Evolutionary conservation across 2,888 invertebrate species (phyloP).

Genomic region (Candidula unifasciata): DNA sequence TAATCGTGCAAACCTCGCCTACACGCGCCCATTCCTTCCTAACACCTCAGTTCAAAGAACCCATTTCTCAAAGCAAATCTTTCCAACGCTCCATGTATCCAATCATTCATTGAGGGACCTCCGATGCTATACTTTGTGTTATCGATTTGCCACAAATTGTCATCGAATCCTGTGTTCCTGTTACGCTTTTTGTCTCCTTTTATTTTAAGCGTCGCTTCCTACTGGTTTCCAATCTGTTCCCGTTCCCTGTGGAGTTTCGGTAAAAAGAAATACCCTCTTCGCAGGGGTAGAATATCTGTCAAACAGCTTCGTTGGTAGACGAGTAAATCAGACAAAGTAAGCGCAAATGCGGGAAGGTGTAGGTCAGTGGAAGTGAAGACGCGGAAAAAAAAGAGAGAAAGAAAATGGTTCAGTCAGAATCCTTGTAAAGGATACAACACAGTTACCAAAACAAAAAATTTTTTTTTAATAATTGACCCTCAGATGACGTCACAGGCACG

Average conservation of each 20-base stretch:
- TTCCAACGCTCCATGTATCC: background rate
- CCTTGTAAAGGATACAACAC: too few relatives aligned
- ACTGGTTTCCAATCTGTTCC: background rate
- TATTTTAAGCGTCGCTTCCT: background rate
- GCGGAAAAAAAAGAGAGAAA: too few relatives aligned
- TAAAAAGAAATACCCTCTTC: background rate
- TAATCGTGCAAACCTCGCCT: background rate
- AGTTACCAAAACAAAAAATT: too few relatives aligned
- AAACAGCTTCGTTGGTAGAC: too few relatives aligned
- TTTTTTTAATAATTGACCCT: too few relatives aligned
- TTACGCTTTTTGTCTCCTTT: background rate
- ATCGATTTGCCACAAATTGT: constrained; percentile 28
- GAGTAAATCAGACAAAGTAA: too few relatives aligned
- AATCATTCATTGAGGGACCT: constrained; percentile 16
- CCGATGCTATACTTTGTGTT: background rate
- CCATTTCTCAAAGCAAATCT: constrained; percentile 10
- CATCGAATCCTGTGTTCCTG: constrained; percentile 4
- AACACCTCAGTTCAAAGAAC: background rate
- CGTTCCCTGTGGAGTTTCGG: background rate
- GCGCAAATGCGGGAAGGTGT: too few relatives aligned
- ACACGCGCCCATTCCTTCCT: background rate
- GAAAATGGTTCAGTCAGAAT: too few relatives aligned
- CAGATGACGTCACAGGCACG: too few relatives aligned
- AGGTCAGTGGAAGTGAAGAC: too few relatives aligned
- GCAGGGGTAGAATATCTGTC: background rate